These are phyloP conservation scores for Telmatherina bonti DNA, from an alignment of 2,797 vertebrate species.

Conservation along the genomic window DNA sequence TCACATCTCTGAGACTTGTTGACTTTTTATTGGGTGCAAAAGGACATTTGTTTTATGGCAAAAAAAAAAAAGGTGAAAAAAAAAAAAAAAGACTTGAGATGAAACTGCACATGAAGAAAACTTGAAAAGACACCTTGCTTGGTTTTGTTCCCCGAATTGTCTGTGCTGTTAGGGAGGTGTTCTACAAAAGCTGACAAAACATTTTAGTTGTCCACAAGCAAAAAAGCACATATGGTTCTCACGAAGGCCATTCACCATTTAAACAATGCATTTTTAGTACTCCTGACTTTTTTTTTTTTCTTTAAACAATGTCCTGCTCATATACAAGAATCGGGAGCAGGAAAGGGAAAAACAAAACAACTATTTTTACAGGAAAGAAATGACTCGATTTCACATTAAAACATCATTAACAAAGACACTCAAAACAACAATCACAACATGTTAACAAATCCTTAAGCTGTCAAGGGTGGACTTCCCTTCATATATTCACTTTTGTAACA, in stretches of 20 bases:
- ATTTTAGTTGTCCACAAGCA: slow-evolving; percentile 59
- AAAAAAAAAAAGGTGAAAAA: slow-evolving; percentile 64
- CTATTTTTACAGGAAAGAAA: slow-evolving; percentile 48
- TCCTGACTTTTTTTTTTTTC: slow-evolving; percentile 9
- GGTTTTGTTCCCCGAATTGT: slow-evolving; percentile 18
- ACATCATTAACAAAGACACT: slow-evolving; percentile 60
- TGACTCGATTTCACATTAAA: slow-evolving; percentile 54
- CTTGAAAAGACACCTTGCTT: slow-evolving; percentile 50
- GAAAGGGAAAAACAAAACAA: slow-evolving; percentile 54
- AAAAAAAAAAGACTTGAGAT: too few relatives aligned
- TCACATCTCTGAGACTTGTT: slow-evolving; percentile 32
- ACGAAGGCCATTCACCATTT: slow-evolving; percentile 77
- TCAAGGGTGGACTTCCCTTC: slow-evolving; percentile 5
- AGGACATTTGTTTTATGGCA: slow-evolving; percentile 72
- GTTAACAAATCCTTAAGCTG: slow-evolving; percentile 27
- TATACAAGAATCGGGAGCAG: slow-evolving; percentile 67
- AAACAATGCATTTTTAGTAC: slow-evolving; percentile 52
- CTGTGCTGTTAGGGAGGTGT: slow-evolving; percentile 32
- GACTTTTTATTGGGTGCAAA: slow-evolving; percentile 73
- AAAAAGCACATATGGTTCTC: slow-evolving; percentile 79
- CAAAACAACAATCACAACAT: slow-evolving; percentile 47
- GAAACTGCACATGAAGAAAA: slow-evolving; percentile 45
- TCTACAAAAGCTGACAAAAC: slow-evolving; percentile 50
- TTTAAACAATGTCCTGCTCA: slow-evolving; percentile 48
- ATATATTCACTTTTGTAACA: slow-evolving; percentile 50